Evolutionary conservation across 53 echinoderm and acorn worm species (phyloP).

Genomic region (Echinometra lucunter): DNA sequence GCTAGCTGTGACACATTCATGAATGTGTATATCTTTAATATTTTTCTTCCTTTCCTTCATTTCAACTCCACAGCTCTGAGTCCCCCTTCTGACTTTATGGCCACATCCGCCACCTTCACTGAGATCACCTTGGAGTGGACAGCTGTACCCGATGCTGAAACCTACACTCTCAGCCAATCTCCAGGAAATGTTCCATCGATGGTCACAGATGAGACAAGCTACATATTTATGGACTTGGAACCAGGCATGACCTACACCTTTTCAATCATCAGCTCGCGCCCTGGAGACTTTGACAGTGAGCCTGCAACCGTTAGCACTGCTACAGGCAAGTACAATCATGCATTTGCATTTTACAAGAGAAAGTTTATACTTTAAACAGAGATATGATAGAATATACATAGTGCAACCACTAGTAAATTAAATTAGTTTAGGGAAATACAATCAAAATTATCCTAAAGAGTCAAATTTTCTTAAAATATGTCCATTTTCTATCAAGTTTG

Average conservation of each 20-base stretch:
- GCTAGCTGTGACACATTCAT: no score
- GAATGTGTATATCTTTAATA: background rate
- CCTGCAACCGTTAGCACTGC: background rate
- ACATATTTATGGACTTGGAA: background rate
- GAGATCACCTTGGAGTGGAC: background rate
- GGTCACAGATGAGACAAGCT: background rate
- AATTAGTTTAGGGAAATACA: no score
- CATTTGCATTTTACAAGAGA: no score
- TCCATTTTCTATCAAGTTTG: no score
- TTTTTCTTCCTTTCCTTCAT: background rate
- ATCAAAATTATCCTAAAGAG: no score
- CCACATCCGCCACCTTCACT: background rate
- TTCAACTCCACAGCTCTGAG: background rate
- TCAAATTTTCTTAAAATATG: no score
- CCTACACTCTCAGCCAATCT: background rate
- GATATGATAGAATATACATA: no score
- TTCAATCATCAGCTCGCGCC: constrained; percentile 11
- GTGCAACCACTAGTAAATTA: no score
- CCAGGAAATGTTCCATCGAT: background rate
- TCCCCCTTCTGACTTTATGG: background rate
- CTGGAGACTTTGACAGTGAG: constrained; percentile 21
- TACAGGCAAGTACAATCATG: constrained; percentile 17
- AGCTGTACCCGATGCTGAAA: background rate
- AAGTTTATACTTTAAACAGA: no score
- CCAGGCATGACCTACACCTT: background rate